Percentiles rank a stretch among this genome's conserved stretches.
phyloP scores from a whole-genome alignment of 1,140 invertebrate species.

The Drosophila persimilis region DNA sequence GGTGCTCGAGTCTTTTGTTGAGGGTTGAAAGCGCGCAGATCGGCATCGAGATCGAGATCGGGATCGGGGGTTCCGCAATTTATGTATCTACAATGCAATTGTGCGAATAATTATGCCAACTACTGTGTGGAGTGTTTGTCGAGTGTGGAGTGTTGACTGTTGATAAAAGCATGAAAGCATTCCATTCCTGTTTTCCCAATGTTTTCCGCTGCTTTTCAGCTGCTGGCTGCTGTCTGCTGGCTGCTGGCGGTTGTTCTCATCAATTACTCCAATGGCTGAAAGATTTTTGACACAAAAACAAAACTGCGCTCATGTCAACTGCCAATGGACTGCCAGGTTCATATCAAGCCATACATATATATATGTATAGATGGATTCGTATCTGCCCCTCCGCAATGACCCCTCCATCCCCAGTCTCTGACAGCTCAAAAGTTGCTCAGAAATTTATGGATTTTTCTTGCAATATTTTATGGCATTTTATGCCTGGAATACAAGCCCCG shows the following conservation, averaged over 20 bases:
- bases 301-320: slow-evolving; percentile 54
- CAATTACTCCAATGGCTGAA: slow-evolving; percentile 33
- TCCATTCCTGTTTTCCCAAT: slow-evolving; percentile 34
- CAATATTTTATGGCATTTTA: slow-evolving; percentile 45
- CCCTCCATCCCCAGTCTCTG: slow-evolving; percentile 8
- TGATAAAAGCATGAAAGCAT: slow-evolving; percentile 31
- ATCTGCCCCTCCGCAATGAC: not conserved
- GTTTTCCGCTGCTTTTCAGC: not conserved
- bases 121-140: slow-evolving; percentile 22
- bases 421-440: slow-evolving; percentile 42
- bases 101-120: slow-evolving; percentile 61
- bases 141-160: slow-evolving; percentile 33
- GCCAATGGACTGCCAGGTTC: slow-evolving; percentile 49
- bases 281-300: slow-evolving; percentile 52
- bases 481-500: slow-evolving; percentile 38
- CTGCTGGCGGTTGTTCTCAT: slow-evolving; percentile 8
- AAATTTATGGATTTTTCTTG: slow-evolving; percentile 44
- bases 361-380: slow-evolving; percentile 1
- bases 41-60: too few species aligned
- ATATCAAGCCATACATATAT: slow-evolving; percentile 20
- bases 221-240: too few species aligned
- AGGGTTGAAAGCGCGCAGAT: not conserved
- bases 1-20: slow-evolving; percentile 66
- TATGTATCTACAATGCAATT: slow-evolving; percentile 62
- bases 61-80: slow-evolving; percentile 3